A percentile compares a stretch with the other conserved stretches of the same genome.
These are phyloP conservation scores for Trogon melanurus DNA, from an alignment of 2,113 vertebrate genomes.

Conservation along the genomic window DNA sequence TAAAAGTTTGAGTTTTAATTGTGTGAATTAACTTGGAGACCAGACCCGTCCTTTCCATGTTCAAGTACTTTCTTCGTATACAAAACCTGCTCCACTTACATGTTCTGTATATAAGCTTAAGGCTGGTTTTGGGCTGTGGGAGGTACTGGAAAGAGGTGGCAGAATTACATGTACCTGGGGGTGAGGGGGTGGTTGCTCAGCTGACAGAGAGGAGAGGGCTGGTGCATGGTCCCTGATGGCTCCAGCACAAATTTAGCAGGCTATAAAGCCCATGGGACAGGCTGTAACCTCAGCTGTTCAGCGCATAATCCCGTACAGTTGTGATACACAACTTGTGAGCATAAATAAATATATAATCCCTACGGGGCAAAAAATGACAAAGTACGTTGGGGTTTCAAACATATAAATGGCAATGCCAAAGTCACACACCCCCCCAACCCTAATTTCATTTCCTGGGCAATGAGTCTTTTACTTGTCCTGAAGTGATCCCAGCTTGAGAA, in stretches of 20 bases:
- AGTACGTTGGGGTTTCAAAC: neutral
- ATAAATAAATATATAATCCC: neutral
- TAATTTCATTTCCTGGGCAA: neutral
- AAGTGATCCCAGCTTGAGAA: neutral
- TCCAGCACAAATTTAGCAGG: neutral
- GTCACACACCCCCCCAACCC: neutral
- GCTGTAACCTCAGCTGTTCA: neutral
- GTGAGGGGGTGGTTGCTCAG: neutral
- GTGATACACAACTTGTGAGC: neutral
- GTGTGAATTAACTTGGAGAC: neutral
- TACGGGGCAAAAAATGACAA: neutral
- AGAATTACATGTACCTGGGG: fast-evolving
- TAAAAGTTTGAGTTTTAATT: neutral
- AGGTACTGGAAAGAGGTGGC: neutral
- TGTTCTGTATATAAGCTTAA: neutral
- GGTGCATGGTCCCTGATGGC: neutral
- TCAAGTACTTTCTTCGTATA: neutral
- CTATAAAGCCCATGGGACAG: neutral
- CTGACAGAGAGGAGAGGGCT: neutral
- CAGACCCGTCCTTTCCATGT: neutral
- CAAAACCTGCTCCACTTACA: neutral
- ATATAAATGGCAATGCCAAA: neutral
- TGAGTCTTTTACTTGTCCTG: neutral
- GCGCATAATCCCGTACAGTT: neutral
- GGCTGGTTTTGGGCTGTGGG: neutral